These are phyloP conservation scores for Aethina tumida DNA, from an alignment of 1,140 invertebrate genomes.

Conservation along the genomic window DNA sequence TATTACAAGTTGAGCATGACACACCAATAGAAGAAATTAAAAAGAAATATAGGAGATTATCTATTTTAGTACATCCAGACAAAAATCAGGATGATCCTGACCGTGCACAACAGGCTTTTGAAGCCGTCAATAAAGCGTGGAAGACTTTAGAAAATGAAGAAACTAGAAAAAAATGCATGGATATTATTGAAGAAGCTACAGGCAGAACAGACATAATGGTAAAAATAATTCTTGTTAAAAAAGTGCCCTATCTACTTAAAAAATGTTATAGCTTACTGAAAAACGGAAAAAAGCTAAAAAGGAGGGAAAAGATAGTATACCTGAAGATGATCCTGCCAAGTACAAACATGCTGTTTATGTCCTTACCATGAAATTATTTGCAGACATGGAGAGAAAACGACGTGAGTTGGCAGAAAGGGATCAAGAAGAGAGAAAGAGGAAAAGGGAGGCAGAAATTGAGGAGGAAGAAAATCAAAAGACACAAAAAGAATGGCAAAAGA, in stretches of 20 bases:
- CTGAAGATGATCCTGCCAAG: slow-evolving; percentile 90
- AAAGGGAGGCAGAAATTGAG: slow-evolving; percentile 87
- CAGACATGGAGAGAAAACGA: slow-evolving; percentile 86
- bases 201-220: slow-evolving; percentile 89
- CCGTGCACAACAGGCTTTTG: slow-evolving; percentile 87
- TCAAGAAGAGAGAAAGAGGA: slow-evolving; percentile 89
- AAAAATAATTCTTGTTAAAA: slow-evolving; percentile 24
- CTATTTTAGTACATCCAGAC: slow-evolving; percentile 96
- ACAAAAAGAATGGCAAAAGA: slow-evolving; percentile 94
- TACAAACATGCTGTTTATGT: slow-evolving; percentile 93
- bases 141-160: slow-evolving; percentile 94
- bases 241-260: slow-evolving; percentile 2
- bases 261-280: slow-evolving; percentile 68
- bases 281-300: slow-evolving; percentile 93
- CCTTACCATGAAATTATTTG: slow-evolving; percentile 97
- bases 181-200: slow-evolving; percentile 95
- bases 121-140: slow-evolving; percentile 93
- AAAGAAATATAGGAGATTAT: slow-evolving; percentile 92
- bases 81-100: slow-evolving; percentile 96
- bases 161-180: slow-evolving; percentile 86
- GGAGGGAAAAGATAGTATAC: slow-evolving; percentile 77
- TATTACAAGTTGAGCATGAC: slow-evolving; percentile 89
- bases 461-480: slow-evolving; percentile 81
- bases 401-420: slow-evolving; percentile 78
- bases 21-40: slow-evolving; percentile 84